Percentiles rank a stretch among this genome's conserved stretches.
Evolutionary conservation across 2,797 vertebrate genomes (phyloP).

Genomic region (Diplodus puntazzo): DNA sequence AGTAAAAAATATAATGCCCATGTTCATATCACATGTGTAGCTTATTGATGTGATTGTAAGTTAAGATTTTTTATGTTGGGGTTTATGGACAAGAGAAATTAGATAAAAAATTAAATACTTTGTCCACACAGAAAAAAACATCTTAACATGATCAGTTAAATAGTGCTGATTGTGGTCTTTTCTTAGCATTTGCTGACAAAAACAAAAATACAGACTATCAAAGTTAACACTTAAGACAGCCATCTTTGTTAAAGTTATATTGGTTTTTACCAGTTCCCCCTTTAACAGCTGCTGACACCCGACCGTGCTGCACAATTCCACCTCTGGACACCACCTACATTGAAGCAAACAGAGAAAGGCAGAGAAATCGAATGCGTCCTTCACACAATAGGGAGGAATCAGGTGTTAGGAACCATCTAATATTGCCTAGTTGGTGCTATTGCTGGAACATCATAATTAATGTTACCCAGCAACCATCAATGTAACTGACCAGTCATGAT

Average conservation of each 20-base stretch:
- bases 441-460: too few species aligned
- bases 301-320: slow-evolving; percentile 76
- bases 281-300: slow-evolving; percentile 69
- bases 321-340: slow-evolving; percentile 90
- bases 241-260: background rate
- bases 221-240: background rate
- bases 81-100: background rate
- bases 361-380: background rate
- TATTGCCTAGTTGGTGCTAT: too few species aligned
- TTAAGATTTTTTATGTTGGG: background rate
- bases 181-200: background rate
- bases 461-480: too few species aligned
- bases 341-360: background rate
- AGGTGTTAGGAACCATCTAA: background rate
- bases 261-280: slow-evolving; percentile 76
- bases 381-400: background rate
- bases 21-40: background rate
- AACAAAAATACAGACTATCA: background rate
- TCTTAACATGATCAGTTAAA: background rate
- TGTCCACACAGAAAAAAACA: background rate
- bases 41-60: background rate
- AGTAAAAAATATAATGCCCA: background rate
- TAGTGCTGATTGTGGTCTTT: background rate
- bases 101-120: background rate
- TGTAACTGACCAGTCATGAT: too few species aligned